Percentiles rank a stretch among this genome's conserved stretches.
phyloP scores from a whole-genome alignment of 2,888 invertebrate genomes.

The Dynastes tityus region DNA sequence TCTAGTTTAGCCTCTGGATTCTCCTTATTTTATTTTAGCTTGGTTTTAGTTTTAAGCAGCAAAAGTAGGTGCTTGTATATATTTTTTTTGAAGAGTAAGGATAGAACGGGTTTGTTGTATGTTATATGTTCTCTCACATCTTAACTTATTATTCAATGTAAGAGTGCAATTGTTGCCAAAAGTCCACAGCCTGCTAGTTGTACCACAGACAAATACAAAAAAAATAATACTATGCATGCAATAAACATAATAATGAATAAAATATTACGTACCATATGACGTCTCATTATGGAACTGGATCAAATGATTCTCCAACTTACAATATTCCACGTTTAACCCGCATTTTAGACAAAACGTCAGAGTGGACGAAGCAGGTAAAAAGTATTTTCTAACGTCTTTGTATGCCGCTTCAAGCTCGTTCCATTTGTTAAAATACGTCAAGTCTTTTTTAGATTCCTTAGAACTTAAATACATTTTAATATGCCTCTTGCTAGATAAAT shows the following conservation, averaged over 20 bases:
- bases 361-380: neutral
- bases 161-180: no score
- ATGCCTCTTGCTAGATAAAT: neutral
- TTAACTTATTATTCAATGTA: no score
- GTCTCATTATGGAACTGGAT: neutral
- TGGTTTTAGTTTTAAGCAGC: no score
- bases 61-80: no score
- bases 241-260: neutral
- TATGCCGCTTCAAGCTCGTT: neutral
- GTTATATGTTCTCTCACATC: no score
- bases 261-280: neutral
- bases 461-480: neutral
- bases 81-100: no score
- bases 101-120: no score
- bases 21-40: no score
- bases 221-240: no score
- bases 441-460: neutral
- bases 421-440: neutral
- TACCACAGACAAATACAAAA: no score
- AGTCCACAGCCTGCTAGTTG: no score
- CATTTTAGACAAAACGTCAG: conserved; percentile 36
- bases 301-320: neutral
- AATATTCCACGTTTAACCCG: conserved; percentile 14
- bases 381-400: neutral
- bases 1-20: no score